These are phyloP conservation scores for Lophius americanus DNA, from an alignment of 2,797 vertebrate genomes.

Conservation along the genomic window DNA sequence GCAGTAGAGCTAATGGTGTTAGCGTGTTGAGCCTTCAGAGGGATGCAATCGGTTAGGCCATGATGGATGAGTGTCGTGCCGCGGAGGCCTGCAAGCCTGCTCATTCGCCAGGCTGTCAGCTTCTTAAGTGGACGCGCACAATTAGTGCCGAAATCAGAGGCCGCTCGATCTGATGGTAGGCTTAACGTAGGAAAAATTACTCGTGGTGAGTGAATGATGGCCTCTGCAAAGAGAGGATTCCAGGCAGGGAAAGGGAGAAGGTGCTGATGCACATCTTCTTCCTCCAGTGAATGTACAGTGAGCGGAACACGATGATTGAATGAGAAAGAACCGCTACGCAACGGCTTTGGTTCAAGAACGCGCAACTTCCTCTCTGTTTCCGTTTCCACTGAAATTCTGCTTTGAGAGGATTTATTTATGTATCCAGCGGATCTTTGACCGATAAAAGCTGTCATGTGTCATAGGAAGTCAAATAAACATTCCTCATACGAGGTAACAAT, in stretches of 20 bases:
- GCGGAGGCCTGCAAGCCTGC: constrained; percentile 82
- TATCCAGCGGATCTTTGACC: constrained; percentile 33
- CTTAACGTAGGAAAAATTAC: constrained; percentile 75
- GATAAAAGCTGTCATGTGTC: constrained; percentile 40
- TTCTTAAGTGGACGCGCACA: constrained; percentile 91
- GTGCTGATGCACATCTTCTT: constrained; percentile 77
- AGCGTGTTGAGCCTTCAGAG: constrained; percentile 84
- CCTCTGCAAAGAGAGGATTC: constrained; percentile 59
- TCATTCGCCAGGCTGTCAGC: constrained; percentile 88
- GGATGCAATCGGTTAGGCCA: constrained; percentile 89
- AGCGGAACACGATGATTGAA: constrained; percentile 19
- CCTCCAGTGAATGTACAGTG: constrained; percentile 50
- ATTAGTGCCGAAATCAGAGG: constrained; percentile 91
- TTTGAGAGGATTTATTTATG: constrained; percentile 16
- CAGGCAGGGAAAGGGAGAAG: constrained; percentile 71
- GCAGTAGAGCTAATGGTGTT: constrained; percentile 83
- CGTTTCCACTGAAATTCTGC: constrained; percentile 8
- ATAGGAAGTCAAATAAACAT: constrained; percentile 41
- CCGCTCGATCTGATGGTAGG: constrained; percentile 88
- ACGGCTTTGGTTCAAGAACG: constrained; percentile 23
- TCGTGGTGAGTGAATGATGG: constrained; percentile 75
- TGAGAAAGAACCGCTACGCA: constrained; percentile 12
- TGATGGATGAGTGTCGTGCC: constrained; percentile 90
- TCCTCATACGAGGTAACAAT: constrained; percentile 68
- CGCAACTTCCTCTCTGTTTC: constrained; percentile 3